These are phyloP conservation scores for Drosophila parvula DNA, from an alignment of 1,140 invertebrate species.

Conservation along the genomic window DNA sequence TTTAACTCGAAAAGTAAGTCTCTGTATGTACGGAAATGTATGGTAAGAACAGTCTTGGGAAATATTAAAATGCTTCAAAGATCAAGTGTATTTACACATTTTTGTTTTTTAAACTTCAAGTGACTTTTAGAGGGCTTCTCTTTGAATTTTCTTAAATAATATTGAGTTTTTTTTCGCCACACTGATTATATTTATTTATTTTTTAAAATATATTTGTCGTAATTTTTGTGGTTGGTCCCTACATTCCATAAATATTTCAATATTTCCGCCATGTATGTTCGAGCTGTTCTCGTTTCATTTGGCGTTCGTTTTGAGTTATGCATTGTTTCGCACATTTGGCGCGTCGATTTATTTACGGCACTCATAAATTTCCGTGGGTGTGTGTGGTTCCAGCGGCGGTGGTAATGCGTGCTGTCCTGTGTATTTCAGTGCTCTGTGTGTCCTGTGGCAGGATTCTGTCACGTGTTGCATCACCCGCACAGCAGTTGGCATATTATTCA, in stretches of 20 bases:
- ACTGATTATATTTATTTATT: background rate
- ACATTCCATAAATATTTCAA: slow-evolving; percentile 42
- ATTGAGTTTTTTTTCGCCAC: no score
- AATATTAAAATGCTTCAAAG: background rate
- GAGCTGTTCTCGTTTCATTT: slow-evolving; percentile 40
- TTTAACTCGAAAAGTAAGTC: background rate
- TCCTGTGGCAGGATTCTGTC: slow-evolving; percentile 69
- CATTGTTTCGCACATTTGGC: slow-evolving; percentile 79
- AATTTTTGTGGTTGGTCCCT: slow-evolving; percentile 1
- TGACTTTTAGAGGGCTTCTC: background rate
- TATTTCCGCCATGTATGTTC: slow-evolving; percentile 27
- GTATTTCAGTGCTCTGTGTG: slow-evolving; percentile 24
- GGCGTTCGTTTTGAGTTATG: slow-evolving; percentile 65
- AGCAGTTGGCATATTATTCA: slow-evolving; percentile 79
- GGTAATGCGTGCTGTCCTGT: slow-evolving; percentile 25
- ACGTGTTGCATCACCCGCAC: slow-evolving; percentile 69
- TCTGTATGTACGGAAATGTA: background rate
- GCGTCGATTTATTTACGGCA: slow-evolving; percentile 76
- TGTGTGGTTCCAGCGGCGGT: slow-evolving; percentile 19
- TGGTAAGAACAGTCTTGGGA: background rate
- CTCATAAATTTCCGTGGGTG: slow-evolving; percentile 63
- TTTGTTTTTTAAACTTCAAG: background rate
- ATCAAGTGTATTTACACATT: background rate
- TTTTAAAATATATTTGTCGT: background rate
- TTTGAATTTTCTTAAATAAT: background rate